Evolutionary conservation across 2,888 invertebrate species (phyloP), one percentile per base, ranked within the genome.

Genomic region (Pedicia rivosa): DNA sequence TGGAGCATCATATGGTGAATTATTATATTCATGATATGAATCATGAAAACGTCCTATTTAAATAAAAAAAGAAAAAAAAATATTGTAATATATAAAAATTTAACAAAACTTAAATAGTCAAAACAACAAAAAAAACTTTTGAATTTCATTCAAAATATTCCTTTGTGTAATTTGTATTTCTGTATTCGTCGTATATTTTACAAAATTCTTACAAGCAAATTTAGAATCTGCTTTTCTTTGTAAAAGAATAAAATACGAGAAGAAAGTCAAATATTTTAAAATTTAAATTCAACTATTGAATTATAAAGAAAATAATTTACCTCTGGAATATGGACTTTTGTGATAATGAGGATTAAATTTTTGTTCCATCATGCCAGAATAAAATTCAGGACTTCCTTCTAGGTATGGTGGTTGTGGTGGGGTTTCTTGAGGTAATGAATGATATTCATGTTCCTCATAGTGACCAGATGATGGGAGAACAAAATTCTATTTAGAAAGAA

Each of bases 1-100:
- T 42, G 72, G 63, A 36, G 70, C 64, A 50, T 77, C 76, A 55
- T 76, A 78, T 25, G 72, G 67, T 29, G 68, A 57, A 24, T 24
- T 24, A 9, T 17, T 41, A 40, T 56, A 62, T 16, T 61, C 60
- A 30, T 55, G 51, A 38, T 57, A 60, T 15, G 50, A 35, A 9
- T 60, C 59, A 35, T 56, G 56, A 45, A 65, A 59, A 57, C 71
- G 35, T 25, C 26, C 35, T 35, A 17, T 13, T 16, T 2, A 13
- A 13, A 20, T 9, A 24, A 15, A 22, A 14, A 16, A 16, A 15
- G 10, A 30, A 30, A 10, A 17, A 2, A n/a, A n/a, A 7, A 17
- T 25, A 14, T 3, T 14, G 12, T 17, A 13, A 3, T 10, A 8
- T 7, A 15, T 25, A n/a, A 31, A 32, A 20, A n/a, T n/a, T 7